Conservation (phyloP, 2,113 vertebrate genomes). For the Corythaixoides concolor region DNA sequence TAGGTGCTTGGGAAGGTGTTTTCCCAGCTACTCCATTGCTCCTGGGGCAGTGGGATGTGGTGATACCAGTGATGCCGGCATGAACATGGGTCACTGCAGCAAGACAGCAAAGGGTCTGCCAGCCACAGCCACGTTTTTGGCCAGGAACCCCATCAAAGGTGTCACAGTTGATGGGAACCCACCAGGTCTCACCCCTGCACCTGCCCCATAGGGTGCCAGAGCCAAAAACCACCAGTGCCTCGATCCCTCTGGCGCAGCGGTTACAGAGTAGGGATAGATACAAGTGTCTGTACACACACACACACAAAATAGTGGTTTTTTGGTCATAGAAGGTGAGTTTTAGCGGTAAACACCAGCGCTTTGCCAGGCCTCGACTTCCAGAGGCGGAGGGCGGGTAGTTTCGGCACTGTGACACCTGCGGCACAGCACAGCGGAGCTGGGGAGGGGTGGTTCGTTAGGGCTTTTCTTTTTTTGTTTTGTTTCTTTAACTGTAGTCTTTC, state of each 20-base stretch:
- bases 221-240: neutral
- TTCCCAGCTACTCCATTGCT: neutral
- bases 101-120: too few relatives aligned
- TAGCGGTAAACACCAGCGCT: conserved; percentile 36
- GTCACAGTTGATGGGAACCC: neutral
- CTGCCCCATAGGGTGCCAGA: conserved; percentile 36
- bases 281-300: neutral
- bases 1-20: neutral
- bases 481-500: conserved; percentile 53
- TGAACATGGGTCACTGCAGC: accelerated
- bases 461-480: neutral
- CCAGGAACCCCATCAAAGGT: neutral
- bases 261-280: neutral
- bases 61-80: accelerated
- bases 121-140: neutral
- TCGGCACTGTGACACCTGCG: conserved; percentile 60
- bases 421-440: conserved; percentile 18
- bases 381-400: conserved; percentile 59
- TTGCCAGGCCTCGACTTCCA: conserved; percentile 49
- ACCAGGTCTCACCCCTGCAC: conserved; percentile 31
- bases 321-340: conserved; percentile 29
- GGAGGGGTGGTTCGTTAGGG: neutral
- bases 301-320: neutral
- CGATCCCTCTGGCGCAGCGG: accelerated
- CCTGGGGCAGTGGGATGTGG: accelerated